phyloP scores from a whole-genome alignment of 2,888 invertebrate genomes.

The Microctonus hyperodae region DNA sequence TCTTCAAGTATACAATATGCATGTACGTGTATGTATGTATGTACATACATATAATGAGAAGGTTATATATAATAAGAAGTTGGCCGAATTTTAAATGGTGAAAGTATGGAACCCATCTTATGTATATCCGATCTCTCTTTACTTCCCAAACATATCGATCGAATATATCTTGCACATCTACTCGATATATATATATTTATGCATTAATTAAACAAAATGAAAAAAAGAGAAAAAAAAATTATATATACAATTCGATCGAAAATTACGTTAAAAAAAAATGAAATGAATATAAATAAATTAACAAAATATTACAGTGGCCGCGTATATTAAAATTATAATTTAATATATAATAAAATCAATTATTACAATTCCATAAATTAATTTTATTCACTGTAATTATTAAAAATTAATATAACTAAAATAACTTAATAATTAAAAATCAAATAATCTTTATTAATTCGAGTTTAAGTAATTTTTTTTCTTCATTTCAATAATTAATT shows the following conservation, averaged over 20 bases:
- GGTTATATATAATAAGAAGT: background rate
- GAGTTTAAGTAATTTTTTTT: too few relatives aligned
- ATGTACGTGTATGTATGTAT: background rate
- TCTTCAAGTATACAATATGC: background rate
- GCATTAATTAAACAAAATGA: background rate
- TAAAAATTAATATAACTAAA: too few relatives aligned
- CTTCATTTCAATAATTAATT: background rate
- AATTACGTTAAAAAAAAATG: too few relatives aligned
- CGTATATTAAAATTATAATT: too few relatives aligned
- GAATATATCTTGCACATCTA: background rate
- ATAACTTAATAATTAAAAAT: too few relatives aligned
- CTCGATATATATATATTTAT: background rate
- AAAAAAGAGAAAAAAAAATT: background rate
- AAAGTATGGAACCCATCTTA: constrained; percentile 47
- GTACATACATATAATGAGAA: background rate
- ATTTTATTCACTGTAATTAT: too few relatives aligned
- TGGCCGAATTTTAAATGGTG: constrained; percentile 54
- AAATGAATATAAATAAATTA: too few relatives aligned
- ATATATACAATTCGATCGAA: background rate
- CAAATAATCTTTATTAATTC: too few relatives aligned
- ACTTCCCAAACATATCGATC: constrained; percentile 34
- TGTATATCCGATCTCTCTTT: constrained; percentile 37
- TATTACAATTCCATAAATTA: too few relatives aligned
- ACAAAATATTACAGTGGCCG: too few relatives aligned
- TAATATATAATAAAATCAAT: too few relatives aligned